phyloP scores from a whole-genome alignment of 2,888 invertebrate genomes.

The Sminthurides aquaticus region DNA sequence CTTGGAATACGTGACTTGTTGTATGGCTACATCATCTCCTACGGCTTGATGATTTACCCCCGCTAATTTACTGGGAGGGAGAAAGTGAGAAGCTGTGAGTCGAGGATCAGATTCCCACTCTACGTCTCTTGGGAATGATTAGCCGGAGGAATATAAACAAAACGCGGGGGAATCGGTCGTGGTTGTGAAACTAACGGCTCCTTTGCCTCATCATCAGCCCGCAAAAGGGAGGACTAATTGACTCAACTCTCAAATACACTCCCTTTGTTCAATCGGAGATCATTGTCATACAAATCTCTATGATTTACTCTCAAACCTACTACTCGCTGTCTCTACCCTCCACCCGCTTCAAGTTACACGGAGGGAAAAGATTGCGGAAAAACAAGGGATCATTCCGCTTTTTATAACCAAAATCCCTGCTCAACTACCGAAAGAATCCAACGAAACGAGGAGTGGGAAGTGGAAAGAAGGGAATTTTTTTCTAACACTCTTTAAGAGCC shows the following conservation, averaged over 20 bases:
- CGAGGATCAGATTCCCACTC: too few relatives aligned
- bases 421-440: too few relatives aligned
- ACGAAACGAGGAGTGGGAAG: too few relatives aligned
- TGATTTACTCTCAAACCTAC: too few relatives aligned
- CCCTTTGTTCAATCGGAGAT: background rate
- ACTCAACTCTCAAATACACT: background rate
- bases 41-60: background rate
- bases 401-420: too few relatives aligned
- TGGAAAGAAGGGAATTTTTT: too few relatives aligned
- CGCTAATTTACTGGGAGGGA: background rate
- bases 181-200: background rate
- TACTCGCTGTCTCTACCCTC: too few relatives aligned
- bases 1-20: background rate
- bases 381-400: too few relatives aligned
- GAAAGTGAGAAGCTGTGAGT: background rate
- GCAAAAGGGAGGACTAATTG: conserved; percentile 10
- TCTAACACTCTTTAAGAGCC: too few relatives aligned
- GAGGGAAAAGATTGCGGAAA: too few relatives aligned
- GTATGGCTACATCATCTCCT: background rate
- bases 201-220: background rate
- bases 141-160: conserved; percentile 22
- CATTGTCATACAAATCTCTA: too few relatives aligned
- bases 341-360: too few relatives aligned
- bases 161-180: conserved; percentile 9
- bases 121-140: conserved; percentile 24